Conservation (phyloP, 2,113 vertebrate species). For the Tympanuchus pallidicinctus region DNA sequence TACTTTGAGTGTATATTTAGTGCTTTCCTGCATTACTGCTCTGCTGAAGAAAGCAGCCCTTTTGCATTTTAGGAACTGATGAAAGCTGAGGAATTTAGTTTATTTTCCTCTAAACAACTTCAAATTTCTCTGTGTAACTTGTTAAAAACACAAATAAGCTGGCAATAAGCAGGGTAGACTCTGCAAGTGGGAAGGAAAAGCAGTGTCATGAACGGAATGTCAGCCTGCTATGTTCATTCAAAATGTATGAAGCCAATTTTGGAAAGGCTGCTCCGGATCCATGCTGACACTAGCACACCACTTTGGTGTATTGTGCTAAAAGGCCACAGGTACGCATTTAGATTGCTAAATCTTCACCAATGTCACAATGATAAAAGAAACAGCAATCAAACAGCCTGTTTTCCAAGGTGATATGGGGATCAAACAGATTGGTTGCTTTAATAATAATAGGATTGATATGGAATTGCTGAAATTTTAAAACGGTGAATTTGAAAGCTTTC, state of each 20-base stretch:
- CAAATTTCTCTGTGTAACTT: neutral
- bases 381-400: neutral
- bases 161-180: neutral
- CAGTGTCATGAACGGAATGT: neutral
- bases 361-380: neutral
- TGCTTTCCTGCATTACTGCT: neutral
- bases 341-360: neutral
- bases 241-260: slow-evolving; percentile 3
- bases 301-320: neutral
- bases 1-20: neutral
- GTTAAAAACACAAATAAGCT: neutral
- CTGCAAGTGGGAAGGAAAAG: neutral
- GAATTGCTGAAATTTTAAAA: slow-evolving; percentile 26
- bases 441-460: slow-evolving; percentile 15
- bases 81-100: neutral
- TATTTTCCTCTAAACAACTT: neutral
- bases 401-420: neutral
- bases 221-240: slow-evolving; percentile 22
- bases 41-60: neutral
- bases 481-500: slow-evolving; percentile 17
- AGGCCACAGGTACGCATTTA: neutral
- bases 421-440: slow-evolving; percentile 6
- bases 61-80: neutral
- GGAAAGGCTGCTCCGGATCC: neutral
- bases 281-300: neutral